These are phyloP conservation scores for Drosophila rellima DNA, from an alignment of 2,888 invertebrate genomes.

Conservation along the genomic window DNA sequence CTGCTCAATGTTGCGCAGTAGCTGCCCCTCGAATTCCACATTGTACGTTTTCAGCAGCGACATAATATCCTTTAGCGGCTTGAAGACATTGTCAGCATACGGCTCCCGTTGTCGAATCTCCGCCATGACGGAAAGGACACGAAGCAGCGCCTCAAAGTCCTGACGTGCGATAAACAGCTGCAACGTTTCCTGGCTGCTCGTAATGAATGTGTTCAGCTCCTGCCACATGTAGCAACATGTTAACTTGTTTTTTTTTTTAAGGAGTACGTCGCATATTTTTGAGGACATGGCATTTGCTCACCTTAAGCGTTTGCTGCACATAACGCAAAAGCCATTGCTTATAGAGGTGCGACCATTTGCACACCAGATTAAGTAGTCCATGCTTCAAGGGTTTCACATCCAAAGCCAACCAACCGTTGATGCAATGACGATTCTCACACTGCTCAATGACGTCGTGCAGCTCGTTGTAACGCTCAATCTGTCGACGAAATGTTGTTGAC, in stretches of 20 bases:
- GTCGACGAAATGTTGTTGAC: constrained; percentile 48
- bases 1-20: constrained; percentile 92
- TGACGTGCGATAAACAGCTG: constrained; percentile 91
- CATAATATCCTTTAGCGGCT: constrained; percentile 94
- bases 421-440: constrained; percentile 87
- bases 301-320: constrained; percentile 90
- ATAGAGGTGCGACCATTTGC: constrained; percentile 95
- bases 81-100: constrained; percentile 95
- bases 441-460: constrained; percentile 83
- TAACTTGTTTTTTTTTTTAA: constrained; percentile 6
- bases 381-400: constrained; percentile 93
- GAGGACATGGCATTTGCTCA: constrained; percentile 34
- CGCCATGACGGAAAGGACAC: constrained; percentile 92
- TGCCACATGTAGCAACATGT: constrained; percentile 75
- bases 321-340: constrained; percentile 94
- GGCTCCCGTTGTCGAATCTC: constrained; percentile 90
- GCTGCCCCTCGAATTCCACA: constrained; percentile 93
- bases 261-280: not conserved
- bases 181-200: constrained; percentile 90
- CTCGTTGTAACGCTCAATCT: constrained; percentile 84
- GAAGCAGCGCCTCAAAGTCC: constrained; percentile 93
- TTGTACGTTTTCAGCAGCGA: constrained; percentile 93
- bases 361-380: constrained; percentile 92
- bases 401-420: constrained; percentile 92
- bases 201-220: constrained; percentile 92